Evolutionary conservation across 2,797 vertebrate genomes (phyloP).

Genomic region (Aratinga solstitialis): DNA sequence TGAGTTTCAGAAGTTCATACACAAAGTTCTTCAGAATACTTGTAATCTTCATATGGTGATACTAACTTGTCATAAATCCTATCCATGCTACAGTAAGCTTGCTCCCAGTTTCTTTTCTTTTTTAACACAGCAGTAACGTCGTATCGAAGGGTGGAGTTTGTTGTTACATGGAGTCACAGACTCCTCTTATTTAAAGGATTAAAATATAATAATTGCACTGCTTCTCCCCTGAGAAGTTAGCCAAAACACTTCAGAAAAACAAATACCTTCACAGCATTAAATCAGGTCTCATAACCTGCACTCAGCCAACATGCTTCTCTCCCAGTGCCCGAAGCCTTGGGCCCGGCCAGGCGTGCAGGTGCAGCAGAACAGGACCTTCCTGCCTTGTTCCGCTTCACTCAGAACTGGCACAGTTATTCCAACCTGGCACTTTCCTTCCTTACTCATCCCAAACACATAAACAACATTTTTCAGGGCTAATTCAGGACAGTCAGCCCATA

Average conservation of each 20-base stretch:
- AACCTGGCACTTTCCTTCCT: constrained; percentile 51
- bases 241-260: constrained; percentile 7
- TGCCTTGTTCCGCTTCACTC: constrained; percentile 47
- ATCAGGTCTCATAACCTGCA: background rate
- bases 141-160: background rate
- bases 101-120: background rate
- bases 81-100: background rate
- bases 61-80: background rate
- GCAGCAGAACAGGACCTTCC: constrained; percentile 53
- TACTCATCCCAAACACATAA: constrained; percentile 60
- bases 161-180: background rate
- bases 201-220: background rate
- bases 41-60: background rate
- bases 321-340: background rate
- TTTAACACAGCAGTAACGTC: background rate
- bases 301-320: background rate
- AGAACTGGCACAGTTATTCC: constrained; percentile 29
- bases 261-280: background rate
- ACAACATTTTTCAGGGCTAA: constrained; percentile 57
- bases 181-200: background rate
- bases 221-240: background rate
- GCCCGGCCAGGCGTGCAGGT: background rate
- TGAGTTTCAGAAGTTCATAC: background rate
- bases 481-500: constrained; percentile 10
- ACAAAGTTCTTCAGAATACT: background rate